phyloP scores from a whole-genome alignment of 2,888 invertebrate genomes.

The Tipula lateralis region DNA sequence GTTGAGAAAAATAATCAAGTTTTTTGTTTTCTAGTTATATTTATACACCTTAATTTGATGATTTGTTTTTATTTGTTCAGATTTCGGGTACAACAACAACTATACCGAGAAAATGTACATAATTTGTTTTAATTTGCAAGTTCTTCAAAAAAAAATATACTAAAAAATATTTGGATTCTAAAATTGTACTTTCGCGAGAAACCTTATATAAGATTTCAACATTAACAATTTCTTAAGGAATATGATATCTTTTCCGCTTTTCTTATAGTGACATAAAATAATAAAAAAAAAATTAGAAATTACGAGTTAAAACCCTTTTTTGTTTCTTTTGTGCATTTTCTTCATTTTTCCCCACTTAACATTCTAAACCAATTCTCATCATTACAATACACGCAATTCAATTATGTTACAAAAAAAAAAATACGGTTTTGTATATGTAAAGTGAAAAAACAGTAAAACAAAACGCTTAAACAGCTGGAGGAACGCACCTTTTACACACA shows the following conservation, averaged over 20 bases:
- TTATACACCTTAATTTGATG: neutral
- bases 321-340: neutral
- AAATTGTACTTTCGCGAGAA: neutral
- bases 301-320: neutral
- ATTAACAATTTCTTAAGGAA: neutral
- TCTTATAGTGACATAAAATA: neutral
- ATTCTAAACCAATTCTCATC: neutral
- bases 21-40: neutral
- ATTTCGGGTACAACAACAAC: neutral
- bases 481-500: slow-evolving; percentile 27
- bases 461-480: neutral
- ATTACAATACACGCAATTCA: neutral
- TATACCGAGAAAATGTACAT: neutral
- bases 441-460: neutral
- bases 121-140: neutral
- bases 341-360: neutral
- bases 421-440: neutral
- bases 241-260: neutral
- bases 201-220: neutral
- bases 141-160: neutral
- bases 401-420: neutral
- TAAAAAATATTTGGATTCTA: neutral
- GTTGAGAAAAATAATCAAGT: neutral
- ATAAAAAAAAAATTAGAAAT: neutral
- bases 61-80: neutral